Evolutionary conservation across 2,113 vertebrate genomes (phyloP).

Genomic region (Protobothrops flavoviridis): DNA sequence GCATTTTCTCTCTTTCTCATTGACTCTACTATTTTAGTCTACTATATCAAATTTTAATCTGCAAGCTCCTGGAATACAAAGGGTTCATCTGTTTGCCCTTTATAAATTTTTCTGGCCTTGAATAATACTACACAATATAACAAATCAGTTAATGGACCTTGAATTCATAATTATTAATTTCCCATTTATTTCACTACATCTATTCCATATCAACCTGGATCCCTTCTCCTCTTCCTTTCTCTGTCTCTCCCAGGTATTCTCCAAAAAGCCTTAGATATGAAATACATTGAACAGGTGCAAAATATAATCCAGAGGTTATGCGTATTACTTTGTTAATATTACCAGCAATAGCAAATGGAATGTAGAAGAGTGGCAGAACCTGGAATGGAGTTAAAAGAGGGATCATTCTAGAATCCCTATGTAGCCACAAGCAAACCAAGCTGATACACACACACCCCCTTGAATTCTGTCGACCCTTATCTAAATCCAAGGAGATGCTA

Average conservation of each 20-base stretch:
- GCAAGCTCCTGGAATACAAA: background rate
- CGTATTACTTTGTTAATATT: background rate
- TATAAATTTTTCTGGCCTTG: background rate
- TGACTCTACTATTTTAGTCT: background rate
- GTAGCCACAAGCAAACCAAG: background rate
- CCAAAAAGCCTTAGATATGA: background rate
- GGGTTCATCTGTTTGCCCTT: background rate
- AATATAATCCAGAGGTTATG: background rate
- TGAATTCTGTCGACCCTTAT: background rate
- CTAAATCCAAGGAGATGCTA: background rate
- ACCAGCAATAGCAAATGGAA: background rate
- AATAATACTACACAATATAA: background rate
- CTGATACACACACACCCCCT: background rate
- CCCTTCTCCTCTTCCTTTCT: background rate
- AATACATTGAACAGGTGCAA: background rate
- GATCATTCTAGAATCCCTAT: background rate
- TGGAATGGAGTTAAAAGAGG: background rate
- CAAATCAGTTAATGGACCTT: background rate
- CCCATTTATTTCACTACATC: background rate
- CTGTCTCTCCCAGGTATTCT: background rate
- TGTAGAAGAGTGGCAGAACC: background rate
- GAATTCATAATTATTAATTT: background rate
- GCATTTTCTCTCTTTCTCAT: background rate
- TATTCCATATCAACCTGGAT: background rate
- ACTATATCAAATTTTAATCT: background rate